Evolutionary conservation across 2,113 vertebrate species (phyloP).

Genomic region (Melanotaenia duboulayi): DNA sequence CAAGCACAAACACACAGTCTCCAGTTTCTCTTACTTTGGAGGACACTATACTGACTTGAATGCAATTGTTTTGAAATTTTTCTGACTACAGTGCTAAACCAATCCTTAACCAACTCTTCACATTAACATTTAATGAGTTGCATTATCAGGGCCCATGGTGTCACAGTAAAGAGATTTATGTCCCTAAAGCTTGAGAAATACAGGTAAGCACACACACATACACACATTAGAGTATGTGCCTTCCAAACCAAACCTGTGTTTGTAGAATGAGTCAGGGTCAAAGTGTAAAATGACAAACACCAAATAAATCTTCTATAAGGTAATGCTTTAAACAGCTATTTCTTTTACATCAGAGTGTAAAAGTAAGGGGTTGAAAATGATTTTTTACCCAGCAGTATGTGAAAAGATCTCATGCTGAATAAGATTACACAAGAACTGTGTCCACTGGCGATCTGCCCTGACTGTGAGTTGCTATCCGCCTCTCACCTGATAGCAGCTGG

Average conservation of each 20-base stretch:
- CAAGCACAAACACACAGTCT: conserved; percentile 27
- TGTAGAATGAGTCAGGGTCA: conserved; percentile 73
- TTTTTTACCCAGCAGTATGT: no score
- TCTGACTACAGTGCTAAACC: background rate
- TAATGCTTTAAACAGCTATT: conserved; percentile 47
- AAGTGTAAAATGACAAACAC: conserved; percentile 78
- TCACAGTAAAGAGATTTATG: conserved; percentile 10
- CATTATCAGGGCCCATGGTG: background rate
- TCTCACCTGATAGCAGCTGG: no score
- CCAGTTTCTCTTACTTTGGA: background rate
- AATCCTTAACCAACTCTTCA: background rate
- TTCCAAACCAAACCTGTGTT: conserved; percentile 57
- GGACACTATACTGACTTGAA: background rate
- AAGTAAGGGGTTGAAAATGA: no score
- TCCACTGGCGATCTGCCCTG: no score
- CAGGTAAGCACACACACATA: conserved; percentile 7
- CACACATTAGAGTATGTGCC: conserved; percentile 25
- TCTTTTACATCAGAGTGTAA: no score
- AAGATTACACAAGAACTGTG: no score
- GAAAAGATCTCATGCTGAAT: no score
- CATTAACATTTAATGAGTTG: background rate
- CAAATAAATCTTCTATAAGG: conserved; percentile 69
- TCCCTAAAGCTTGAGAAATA: conserved; percentile 1
- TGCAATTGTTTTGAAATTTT: background rate
- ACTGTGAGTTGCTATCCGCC: no score